Evolutionary conservation across 1,140 invertebrate genomes (phyloP).

Genomic region (Camponotus vicinus): DNA sequence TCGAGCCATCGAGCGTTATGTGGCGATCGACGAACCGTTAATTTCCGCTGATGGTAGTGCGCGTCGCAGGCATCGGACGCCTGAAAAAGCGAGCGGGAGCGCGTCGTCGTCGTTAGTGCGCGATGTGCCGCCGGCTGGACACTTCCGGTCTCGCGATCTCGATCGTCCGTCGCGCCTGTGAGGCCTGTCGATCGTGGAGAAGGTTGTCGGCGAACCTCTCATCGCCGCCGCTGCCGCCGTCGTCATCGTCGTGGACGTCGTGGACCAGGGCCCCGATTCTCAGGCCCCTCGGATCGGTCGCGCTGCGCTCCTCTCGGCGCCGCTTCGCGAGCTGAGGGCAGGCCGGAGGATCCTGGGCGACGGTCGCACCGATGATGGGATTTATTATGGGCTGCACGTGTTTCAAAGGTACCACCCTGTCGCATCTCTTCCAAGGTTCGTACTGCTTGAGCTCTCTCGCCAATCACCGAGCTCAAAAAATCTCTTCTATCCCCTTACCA

Average conservation of each 20-base stretch:
- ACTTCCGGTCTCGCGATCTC: slow-evolving; percentile 70
- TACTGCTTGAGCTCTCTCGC: slow-evolving; percentile 35
- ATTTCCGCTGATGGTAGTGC: slow-evolving; percentile 35
- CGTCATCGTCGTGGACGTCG: slow-evolving; percentile 50
- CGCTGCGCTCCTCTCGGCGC: slow-evolving; percentile 39
- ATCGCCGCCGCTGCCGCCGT: not conserved
- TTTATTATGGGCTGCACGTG: slow-evolving; percentile 96
- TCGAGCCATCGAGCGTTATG: slow-evolving; percentile 38
- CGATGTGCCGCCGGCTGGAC: slow-evolving; percentile 76
- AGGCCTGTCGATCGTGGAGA: slow-evolving; percentile 46
- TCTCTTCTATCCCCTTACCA: too few species aligned
- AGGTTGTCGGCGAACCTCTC: slow-evolving; percentile 46
- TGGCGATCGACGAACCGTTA: slow-evolving; percentile 51
- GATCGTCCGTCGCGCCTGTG: slow-evolving; percentile 36
- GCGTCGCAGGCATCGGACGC: slow-evolving; percentile 20
- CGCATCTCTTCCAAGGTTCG: slow-evolving; percentile 84
- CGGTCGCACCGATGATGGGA: slow-evolving; percentile 72
- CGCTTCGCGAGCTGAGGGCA: slow-evolving; percentile 56
- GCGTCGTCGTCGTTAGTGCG: slow-evolving; percentile 67
- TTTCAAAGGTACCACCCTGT: slow-evolving; percentile 91
- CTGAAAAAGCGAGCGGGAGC: slow-evolving; percentile 57
- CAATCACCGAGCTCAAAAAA: not conserved
- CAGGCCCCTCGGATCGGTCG: slow-evolving; percentile 54
- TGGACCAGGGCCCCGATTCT: slow-evolving; percentile 47
- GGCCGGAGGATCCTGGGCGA: slow-evolving; percentile 50